These are phyloP conservation scores for Paralichthys olivaceus DNA, from an alignment of 2,113 vertebrate species.

Conservation along the genomic window DNA sequence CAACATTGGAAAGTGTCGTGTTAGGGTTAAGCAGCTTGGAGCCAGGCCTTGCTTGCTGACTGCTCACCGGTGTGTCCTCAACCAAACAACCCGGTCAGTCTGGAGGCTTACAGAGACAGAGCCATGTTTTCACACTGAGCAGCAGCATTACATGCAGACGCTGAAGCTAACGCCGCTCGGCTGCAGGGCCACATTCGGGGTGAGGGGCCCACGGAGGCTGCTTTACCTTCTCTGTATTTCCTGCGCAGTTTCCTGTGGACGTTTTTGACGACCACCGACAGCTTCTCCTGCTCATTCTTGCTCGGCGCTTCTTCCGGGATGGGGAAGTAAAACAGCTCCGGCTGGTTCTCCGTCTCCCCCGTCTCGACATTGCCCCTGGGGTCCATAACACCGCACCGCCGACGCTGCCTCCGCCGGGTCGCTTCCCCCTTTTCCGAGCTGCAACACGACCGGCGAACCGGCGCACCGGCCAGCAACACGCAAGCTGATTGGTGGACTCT, in stretches of 20 bases:
- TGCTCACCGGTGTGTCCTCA: too few relatives aligned
- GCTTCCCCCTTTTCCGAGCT: constrained; percentile 50
- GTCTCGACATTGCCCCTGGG: constrained; percentile 71
- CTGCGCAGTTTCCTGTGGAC: constrained; percentile 95
- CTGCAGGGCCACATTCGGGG: constrained; percentile 31
- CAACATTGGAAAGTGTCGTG: too few relatives aligned
- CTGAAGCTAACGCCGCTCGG: neutral
- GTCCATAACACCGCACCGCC: constrained; percentile 73
- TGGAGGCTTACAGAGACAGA: too few relatives aligned
- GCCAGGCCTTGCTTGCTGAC: too few relatives aligned
- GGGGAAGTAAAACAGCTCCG: constrained; percentile 58
- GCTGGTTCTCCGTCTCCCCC: constrained; percentile 65
- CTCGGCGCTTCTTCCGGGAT: constrained; percentile 57
- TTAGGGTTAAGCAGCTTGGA: too few relatives aligned
- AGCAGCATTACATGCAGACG: neutral
- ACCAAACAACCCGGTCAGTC: too few relatives aligned
- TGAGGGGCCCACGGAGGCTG: constrained; percentile 40
- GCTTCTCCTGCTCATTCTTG: constrained; percentile 91
- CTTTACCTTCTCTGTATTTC: constrained; percentile 96
- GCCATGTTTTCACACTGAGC: too few relatives aligned
- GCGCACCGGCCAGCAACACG: constrained; percentile 62
- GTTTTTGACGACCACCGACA: constrained; percentile 94
- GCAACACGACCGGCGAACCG: constrained; percentile 71
- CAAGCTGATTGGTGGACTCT: constrained; percentile 57
- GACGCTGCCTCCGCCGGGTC: constrained; percentile 44